A percentile compares a stretch with the other conserved stretches of the same genome.
Conservation (phyloP, 1,140 invertebrate genomes). For the Drosophila busckii region DNA sequence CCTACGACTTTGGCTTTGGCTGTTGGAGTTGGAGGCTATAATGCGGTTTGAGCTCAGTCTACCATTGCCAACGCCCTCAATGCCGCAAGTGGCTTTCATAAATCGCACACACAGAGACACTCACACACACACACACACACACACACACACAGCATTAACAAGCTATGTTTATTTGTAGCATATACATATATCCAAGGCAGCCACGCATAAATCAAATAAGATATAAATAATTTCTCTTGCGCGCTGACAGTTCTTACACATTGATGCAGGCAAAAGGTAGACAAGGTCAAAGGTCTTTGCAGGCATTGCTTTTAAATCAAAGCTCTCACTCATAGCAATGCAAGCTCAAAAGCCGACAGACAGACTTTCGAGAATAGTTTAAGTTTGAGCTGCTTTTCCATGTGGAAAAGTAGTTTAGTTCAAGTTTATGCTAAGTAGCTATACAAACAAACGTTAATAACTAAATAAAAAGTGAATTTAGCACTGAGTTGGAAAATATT, state of each 20-base stretch:
- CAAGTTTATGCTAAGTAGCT: too few relatives aligned
- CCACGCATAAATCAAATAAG: slow-evolving; percentile 56
- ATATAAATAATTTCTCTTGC: slow-evolving; percentile 31
- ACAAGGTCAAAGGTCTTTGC: background rate
- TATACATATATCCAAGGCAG: slow-evolving; percentile 21
- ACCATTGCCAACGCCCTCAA: background rate
- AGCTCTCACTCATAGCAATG: too few relatives aligned
- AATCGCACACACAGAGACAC: slow-evolving; percentile 43
- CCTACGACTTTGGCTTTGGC: too few relatives aligned
- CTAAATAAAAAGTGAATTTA: too few relatives aligned
- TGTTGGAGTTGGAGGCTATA: slow-evolving; percentile 2
- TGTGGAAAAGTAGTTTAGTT: too few relatives aligned
- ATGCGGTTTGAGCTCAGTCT: slow-evolving; percentile 17
- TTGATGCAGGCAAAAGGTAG: slow-evolving; percentile 6
- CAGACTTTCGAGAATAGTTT: too few relatives aligned
- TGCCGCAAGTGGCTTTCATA: slow-evolving; percentile 35
- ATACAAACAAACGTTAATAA: too few relatives aligned
- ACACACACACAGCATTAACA: slow-evolving; percentile 1
- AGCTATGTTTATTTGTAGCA: slow-evolving; percentile 20
- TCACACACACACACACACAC: background rate
- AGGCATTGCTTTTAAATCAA: too few relatives aligned
- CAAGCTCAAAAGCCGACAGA: too few relatives aligned
- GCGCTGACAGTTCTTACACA: slow-evolving; percentile 44
- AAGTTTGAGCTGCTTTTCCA: too few relatives aligned
- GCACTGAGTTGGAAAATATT: too few relatives aligned